These are phyloP conservation scores for Koerneria pararmatus DNA, from an alignment of 2,888 invertebrate species.

Conservation along the genomic window DNA sequence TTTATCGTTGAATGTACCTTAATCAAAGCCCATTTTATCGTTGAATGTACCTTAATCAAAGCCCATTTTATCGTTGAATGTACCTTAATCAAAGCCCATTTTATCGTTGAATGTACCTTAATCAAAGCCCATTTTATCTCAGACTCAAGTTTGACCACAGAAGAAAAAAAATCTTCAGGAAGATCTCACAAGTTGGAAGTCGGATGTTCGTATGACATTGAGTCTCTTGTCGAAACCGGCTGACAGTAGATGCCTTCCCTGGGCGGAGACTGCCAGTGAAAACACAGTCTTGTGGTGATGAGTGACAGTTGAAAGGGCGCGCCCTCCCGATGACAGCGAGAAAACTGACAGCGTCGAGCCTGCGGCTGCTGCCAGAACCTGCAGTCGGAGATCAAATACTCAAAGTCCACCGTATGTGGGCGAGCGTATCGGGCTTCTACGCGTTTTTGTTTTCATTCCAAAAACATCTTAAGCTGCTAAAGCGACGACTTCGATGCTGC, in stretches of 20 bases:
- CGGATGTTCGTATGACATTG: constrained; percentile 44
- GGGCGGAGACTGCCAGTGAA: constrained; percentile 73
- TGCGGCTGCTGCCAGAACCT: constrained; percentile 67
- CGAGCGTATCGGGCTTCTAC: no score
- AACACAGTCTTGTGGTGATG: constrained; percentile 71
- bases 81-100: neutral
- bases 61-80: neutral
- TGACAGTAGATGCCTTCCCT: constrained; percentile 78
- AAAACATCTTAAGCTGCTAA: no score
- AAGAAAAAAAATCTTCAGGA: neutral
- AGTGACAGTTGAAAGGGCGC: constrained; percentile 73
- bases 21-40: neutral
- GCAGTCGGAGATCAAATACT: neutral
- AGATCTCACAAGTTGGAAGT: constrained; percentile 38
- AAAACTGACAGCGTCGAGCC: constrained; percentile 76
- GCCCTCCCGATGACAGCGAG: constrained; percentile 80
- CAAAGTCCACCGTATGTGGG: no score
- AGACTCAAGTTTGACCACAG: neutral
- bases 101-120: no score
- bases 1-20: neutral
- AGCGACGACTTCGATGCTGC: no score
- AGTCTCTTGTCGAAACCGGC: constrained; percentile 77
- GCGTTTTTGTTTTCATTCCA: no score
- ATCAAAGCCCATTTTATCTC: neutral
- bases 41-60: no score